phyloP scores from a whole-genome alignment of 2,888 invertebrate species.

The Aporophyla lueneburgensis region DNA sequence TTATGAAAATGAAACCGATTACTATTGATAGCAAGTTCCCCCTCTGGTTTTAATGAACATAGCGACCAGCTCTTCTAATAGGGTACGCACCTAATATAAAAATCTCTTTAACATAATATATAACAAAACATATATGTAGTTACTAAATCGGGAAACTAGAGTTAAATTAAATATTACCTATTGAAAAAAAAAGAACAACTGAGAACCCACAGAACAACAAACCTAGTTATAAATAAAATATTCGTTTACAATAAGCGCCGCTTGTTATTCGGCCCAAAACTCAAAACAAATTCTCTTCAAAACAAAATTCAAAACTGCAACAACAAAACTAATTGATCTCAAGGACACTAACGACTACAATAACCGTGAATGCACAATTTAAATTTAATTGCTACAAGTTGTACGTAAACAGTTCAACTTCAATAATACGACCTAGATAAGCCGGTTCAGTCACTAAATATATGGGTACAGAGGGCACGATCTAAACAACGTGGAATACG shows the following conservation, averaged over 20 bases:
- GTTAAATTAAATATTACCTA: not conserved
- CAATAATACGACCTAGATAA: slow-evolving; percentile 75
- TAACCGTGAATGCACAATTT: slow-evolving; percentile 52
- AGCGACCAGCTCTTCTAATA: too few relatives aligned
- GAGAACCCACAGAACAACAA: not conserved
- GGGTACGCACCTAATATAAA: too few relatives aligned
- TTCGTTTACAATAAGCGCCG: not conserved
- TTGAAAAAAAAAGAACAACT: not conserved
- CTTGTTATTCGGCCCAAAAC: not conserved
- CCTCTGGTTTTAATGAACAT: too few relatives aligned
- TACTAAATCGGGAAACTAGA: not conserved
- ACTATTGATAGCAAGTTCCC: too few relatives aligned
- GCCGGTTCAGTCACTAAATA: slow-evolving; percentile 56
- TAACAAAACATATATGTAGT: not conserved
- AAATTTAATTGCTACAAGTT: slow-evolving; percentile 65
- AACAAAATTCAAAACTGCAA: not conserved
- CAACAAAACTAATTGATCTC: slow-evolving; percentile 15
- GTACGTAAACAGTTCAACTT: slow-evolving; percentile 72
- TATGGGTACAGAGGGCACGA: slow-evolving; percentile 10
- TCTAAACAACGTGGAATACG: not conserved
- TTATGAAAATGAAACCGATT: too few relatives aligned
- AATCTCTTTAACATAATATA: too few relatives aligned
- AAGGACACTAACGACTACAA: slow-evolving; percentile 48
- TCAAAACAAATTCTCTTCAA: not conserved
- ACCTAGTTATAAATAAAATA: not conserved